Base-by-base conservation (phyloP, 2,113 vertebrate species). In the Dromiciops gliroides region DNA sequence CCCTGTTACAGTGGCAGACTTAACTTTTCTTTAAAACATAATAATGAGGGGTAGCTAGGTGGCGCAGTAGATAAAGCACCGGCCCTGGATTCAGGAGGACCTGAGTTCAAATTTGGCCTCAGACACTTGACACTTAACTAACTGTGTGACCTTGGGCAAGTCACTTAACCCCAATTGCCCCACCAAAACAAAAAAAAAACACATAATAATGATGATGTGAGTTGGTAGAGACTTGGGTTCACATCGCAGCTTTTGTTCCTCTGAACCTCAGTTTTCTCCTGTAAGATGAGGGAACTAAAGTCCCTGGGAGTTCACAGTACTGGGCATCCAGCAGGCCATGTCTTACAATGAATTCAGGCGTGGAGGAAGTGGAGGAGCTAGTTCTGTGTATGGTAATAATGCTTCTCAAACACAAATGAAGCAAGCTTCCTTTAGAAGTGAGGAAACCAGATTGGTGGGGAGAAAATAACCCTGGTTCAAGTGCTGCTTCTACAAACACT, bases 311-410 rank as follows among this genome's bases (percentile, higher is more conserved):
- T n/a, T 75, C 37, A n/a, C 5, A 75, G 19, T 75, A 31, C 60
- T 67, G 11, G 37, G 12, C 7, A 25, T n/a, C 19, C 22, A n/a
- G 16, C 4, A 44, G 94, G 28, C 31, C 1, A 9, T 60, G 88
- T 88, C 50, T 91, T 92, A 51, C 94, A 90, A 44, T 26, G 16
- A 16, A 48, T 31, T 44, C 48, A 49, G 16, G 24, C 14, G 24
- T 11, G 8, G 6, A 25, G 2, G 8, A n/a, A 9, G 37, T 47
- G 26, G 48, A 31, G 24, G 6, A 6, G 3, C 25, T 0, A 67
- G 25, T 93, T 75, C 60, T n/a, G 10, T 75, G 16, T 0, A 3
- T 0, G 31, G 9, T n/a, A 1, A 3, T 10, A 14, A 28, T 31
- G 53, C 53, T 56, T 26, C 26, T 56, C 53, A 56, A 51, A 52